A percentile compares a stretch with the other conserved stretches of the same genome.
Evolutionary conservation across 53 echinoderm and acorn worm species (phyloP).

Genomic region (Astropecten irregularis): DNA sequence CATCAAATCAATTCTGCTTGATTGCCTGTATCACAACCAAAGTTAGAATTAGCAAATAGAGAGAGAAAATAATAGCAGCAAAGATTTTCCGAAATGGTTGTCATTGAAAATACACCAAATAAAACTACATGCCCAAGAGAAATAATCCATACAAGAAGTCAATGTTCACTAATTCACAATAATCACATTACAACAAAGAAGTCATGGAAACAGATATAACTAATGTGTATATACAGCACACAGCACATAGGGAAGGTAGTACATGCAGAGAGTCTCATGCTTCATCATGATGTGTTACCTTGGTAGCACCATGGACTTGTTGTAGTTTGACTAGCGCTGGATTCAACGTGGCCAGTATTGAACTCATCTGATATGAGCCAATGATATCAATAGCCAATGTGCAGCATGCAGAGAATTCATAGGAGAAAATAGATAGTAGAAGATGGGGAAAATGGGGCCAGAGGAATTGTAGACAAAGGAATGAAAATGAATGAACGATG

Average conservation of each 20-base stretch:
- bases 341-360: slow-evolving; percentile 92
- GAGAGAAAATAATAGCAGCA: too few species aligned
- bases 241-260: neutral
- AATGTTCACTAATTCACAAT: too few species aligned
- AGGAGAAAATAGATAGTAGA: neutral
- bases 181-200: too few species aligned
- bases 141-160: too few species aligned
- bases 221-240: neutral
- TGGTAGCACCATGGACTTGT: slow-evolving; percentile 88
- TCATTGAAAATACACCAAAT: too few species aligned
- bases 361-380: slow-evolving; percentile 74
- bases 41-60: too few species aligned
- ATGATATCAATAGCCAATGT: slow-evolving; percentile 25
- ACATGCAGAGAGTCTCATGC: neutral
- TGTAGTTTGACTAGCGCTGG: slow-evolving; percentile 97
- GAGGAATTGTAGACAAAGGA: neutral
- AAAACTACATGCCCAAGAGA: too few species aligned
- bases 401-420: slow-evolving; percentile 28
- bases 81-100: too few species aligned
- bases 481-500: too few species aligned
- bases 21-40: too few species aligned
- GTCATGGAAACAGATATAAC: too few species aligned
- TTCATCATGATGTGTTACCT: slow-evolving; percentile 60
- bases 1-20: too few species aligned
- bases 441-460: slow-evolving; percentile 4